These are phyloP conservation scores for Lagorchestes hirsutus DNA, from an alignment of 2,797 vertebrate genomes.

Conservation along the genomic window DNA sequence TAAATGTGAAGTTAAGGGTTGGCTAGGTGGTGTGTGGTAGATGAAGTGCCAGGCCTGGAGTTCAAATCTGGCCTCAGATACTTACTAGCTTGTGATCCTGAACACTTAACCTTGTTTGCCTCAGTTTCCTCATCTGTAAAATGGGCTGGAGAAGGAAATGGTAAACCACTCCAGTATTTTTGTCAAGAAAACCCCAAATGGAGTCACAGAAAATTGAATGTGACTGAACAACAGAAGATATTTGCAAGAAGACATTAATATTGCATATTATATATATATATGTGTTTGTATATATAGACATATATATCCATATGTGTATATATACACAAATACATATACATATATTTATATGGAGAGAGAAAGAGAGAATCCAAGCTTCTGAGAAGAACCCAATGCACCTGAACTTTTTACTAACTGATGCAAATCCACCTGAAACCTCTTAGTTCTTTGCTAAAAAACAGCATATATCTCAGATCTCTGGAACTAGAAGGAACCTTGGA, in stretches of 20 bases:
- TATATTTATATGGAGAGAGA: no score
- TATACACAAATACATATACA: not conserved
- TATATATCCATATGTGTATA: no score
- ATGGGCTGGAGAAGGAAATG: not conserved
- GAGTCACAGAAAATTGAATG: not conserved
- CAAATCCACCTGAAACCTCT: not conserved
- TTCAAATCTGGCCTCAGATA: not conserved
- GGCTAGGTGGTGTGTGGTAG: not conserved
- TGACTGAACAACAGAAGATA: not conserved
- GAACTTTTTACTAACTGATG: not conserved
- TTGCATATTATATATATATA: not conserved
- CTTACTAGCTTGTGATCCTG: not conserved
- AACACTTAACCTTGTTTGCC: not conserved
- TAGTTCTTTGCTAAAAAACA: conserved; percentile 34
- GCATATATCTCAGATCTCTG: not conserved
- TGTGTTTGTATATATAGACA: no score
- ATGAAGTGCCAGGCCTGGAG: not conserved
- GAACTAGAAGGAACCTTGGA: not conserved
- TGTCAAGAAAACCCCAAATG: not conserved
- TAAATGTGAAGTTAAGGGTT: not conserved
- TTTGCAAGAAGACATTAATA: not conserved
- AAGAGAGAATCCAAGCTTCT: not conserved
- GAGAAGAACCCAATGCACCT: not conserved
- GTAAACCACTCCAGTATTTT: not conserved
- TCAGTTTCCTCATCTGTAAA: not conserved